Base-by-base conservation (phyloP, 2,888 invertebrate species). In the Dynastes tityus region DNA sequence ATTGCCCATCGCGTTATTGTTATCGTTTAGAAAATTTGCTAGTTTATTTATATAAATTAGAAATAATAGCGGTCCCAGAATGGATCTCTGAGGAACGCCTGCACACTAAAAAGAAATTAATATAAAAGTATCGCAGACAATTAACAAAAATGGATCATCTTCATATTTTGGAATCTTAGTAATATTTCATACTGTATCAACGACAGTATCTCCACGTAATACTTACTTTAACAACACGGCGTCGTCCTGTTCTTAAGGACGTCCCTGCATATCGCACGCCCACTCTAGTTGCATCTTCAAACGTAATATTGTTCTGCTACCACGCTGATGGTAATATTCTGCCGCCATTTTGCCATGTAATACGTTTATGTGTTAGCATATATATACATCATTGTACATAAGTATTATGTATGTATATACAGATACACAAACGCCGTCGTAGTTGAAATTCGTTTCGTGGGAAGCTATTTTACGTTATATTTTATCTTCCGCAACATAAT, bases 391-490 rank as follows among this genome's bases (percentile, higher is more conserved):
- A 49, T 8, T 40, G 22, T 73, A 61, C 16, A 58, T 58, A 37
- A 5, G 32, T 37, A 37, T 37, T 37, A 58, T 27, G n/a, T 58
- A 55, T 58, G 40, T 73, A 61, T 40, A 73, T 32, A 71, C 37
- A 73, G 16, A 58, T 40, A 71, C 58, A 58, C 58, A 11, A 51
- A 53, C 40, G 58, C 40, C 58, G 67, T 58, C 45, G 45, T 45
- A 70, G 77, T 64, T 51, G 70, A 61, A 73, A 63, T 77, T 71
- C 63, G 51, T 77, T 71, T 53, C 61, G 63, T 71, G 51, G 64
- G 77, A 77, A 70, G 77, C 77, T 77, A 77, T 77, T 77, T 77
- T 63, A 64, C 45, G 77, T 77, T 77, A 71, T 77, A 77, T 77
- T 77, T 77, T 63, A 71, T 32, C 71, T 77, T 71, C 53, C 71